A percentile compares a stretch with the other conserved stretches of the same genome.
Evolutionary conservation across 2,797 vertebrate species (phyloP).

Genomic region (Borostomias antarcticus): DNA sequence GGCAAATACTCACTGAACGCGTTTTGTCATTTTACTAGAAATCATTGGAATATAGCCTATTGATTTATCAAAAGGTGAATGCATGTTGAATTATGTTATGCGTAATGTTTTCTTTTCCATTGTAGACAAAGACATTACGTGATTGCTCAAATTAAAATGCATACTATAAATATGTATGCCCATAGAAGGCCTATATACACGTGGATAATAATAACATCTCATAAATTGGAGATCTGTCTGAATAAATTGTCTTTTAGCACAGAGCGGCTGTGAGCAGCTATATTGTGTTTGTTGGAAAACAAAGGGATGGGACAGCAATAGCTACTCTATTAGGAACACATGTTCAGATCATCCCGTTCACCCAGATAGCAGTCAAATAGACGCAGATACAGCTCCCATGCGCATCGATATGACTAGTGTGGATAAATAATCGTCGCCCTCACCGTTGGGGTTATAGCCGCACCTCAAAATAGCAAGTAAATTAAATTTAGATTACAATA

Average conservation of each 20-base stretch:
- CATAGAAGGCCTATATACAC: background rate
- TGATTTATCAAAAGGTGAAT: background rate
- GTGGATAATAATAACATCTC: background rate
- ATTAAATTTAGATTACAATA: conserved; percentile 68
- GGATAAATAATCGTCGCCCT: conserved; percentile 52
- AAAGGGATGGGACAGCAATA: conserved; percentile 70
- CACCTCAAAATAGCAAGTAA: conserved; percentile 65
- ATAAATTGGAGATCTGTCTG: too few species aligned
- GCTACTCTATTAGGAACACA: conserved; percentile 51
- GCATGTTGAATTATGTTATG: too few species aligned
- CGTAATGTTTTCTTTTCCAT: conserved; percentile 18
- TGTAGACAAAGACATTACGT: conserved; percentile 63
- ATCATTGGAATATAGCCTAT: conserved; percentile 13
- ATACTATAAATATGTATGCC: conserved; percentile 1
- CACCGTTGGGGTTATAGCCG: conserved; percentile 27
- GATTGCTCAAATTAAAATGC: conserved; percentile 41
- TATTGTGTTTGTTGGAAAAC: conserved; percentile 52
- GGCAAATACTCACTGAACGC: conserved; percentile 18
- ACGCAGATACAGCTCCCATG: background rate
- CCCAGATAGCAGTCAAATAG: background rate
- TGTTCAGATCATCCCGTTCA: background rate
- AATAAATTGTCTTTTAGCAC: background rate
- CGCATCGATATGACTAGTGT: conserved; percentile 52
- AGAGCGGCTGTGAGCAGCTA: conserved; percentile 39
- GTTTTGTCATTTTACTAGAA: conserved; percentile 37